Conservation (phyloP, 1,140 invertebrate genomes). For the Drosophila ironensis region DNA sequence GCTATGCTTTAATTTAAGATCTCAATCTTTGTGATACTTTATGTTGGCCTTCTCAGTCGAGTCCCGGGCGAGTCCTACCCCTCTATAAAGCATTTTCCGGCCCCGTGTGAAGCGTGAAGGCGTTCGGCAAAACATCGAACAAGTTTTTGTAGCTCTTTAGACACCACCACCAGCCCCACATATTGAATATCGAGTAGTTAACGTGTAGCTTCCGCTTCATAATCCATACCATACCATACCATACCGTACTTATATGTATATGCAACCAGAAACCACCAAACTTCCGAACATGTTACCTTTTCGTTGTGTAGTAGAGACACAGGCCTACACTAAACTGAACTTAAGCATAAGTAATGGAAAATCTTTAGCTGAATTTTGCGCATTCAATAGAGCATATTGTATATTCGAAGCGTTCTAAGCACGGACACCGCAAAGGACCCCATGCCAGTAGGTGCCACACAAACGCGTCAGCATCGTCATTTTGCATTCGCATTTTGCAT, state of each 20-base stretch:
- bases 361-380: constrained; percentile 77
- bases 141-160: constrained; percentile 65
- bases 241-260: constrained; percentile 40
- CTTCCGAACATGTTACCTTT: constrained; percentile 78
- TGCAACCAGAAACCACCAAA: constrained; percentile 74
- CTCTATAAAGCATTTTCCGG: constrained; percentile 38
- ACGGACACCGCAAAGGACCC: constrained; percentile 46
- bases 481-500: too few relatives aligned
- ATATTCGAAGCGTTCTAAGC: constrained; percentile 42
- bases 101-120: constrained; percentile 44
- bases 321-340: constrained; percentile 43
- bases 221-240: constrained; percentile 32
- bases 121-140: constrained; percentile 68
- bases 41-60: constrained; percentile 56
- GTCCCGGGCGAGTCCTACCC: constrained; percentile 7
- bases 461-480: background rate
- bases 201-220: constrained; percentile 68
- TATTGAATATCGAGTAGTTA: constrained; percentile 33
- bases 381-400: constrained; percentile 47
- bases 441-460: constrained; percentile 53
- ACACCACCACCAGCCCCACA: constrained; percentile 12
- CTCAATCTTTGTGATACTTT: constrained; percentile 79
- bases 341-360: constrained; percentile 73
- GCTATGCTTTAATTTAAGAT: constrained; percentile 78
- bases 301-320: constrained; percentile 38